Percentiles rank a stretch among this genome's conserved stretches.
Conservation (phyloP, 2,888 invertebrate species). For the Tachina grossa region DNA sequence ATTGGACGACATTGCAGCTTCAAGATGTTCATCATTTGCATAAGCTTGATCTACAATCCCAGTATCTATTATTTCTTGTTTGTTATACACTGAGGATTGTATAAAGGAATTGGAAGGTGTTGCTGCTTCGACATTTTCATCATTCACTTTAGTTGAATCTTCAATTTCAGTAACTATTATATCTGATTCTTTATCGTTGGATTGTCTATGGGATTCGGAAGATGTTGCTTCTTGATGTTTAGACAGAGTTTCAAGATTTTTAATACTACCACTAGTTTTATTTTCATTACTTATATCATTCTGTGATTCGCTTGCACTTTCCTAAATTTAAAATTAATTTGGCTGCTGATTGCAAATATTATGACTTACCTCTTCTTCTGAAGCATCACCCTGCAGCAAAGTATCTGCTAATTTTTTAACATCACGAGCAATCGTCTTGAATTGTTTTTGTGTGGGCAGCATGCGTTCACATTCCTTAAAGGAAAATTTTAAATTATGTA, state of each 20-base stretch:
- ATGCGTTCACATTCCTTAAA: constrained; percentile 76
- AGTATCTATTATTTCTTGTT: not conserved
- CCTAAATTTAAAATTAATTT: not conserved
- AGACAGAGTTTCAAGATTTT: not conserved
- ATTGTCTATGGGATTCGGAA: too few relatives aligned
- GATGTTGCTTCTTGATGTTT: too few relatives aligned
- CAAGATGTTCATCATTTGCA: not conserved
- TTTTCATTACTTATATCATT: not conserved
- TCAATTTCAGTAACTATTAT: not conserved
- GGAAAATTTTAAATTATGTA: not conserved
- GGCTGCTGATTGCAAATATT: not conserved
- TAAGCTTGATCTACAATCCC: not conserved
- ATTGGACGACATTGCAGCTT: not conserved
- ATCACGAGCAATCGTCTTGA: constrained; percentile 79
- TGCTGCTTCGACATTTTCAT: not conserved
- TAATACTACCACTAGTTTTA: not conserved
- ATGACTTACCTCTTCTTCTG: constrained; percentile 71
- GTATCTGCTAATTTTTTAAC: constrained; percentile 80
- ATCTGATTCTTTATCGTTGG: not conserved
- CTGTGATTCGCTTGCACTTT: not conserved
- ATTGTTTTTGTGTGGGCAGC: constrained; percentile 79
- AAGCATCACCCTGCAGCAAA: constrained; percentile 74
- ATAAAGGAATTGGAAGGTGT: constrained; percentile 23
- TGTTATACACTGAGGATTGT: not conserved
- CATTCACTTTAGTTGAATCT: constrained; percentile 4